These are phyloP conservation scores for Spodoptera picta DNA, from an alignment of 2,888 invertebrate genomes.

Conservation along the genomic window DNA sequence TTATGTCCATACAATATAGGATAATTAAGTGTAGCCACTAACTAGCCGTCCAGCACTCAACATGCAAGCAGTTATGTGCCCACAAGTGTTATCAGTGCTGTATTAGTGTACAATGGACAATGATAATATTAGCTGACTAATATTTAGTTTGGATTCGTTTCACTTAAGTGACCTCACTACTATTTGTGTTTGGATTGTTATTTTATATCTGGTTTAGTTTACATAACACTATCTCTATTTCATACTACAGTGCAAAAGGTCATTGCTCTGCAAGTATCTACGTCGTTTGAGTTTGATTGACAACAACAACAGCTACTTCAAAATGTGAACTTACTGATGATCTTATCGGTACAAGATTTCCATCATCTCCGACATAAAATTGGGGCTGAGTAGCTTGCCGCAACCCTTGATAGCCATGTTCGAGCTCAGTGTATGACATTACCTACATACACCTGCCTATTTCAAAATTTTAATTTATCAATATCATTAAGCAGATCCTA, in stretches of 20 bases:
- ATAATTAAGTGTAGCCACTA: slow-evolving; percentile 45
- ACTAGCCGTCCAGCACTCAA: slow-evolving; percentile 36
- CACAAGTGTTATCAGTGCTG: slow-evolving; percentile 40
- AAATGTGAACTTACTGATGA: slow-evolving; percentile 86
- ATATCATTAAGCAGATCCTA: slow-evolving; percentile 41
- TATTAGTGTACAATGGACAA: slow-evolving; percentile 34
- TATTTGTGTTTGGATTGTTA: slow-evolving; percentile 25
- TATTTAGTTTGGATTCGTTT: slow-evolving; percentile 40
- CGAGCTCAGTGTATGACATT: slow-evolving; percentile 97
- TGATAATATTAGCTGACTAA: slow-evolving; percentile 46
- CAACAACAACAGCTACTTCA: slow-evolving; percentile 27
- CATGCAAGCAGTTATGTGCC: slow-evolving; percentile 36
- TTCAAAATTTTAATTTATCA: slow-evolving; percentile 37
- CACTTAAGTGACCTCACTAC: slow-evolving; percentile 25
- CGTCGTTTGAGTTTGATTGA: slow-evolving; percentile 12
- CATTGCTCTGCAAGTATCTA: slow-evolving; percentile 29
- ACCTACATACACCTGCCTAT: slow-evolving; percentile 73
- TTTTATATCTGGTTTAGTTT: slow-evolving; percentile 38
- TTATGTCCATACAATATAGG: slow-evolving; percentile 53
- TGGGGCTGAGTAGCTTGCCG: slow-evolving; percentile 91
- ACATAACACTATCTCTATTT: slow-evolving; percentile 40
- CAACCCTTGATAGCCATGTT: slow-evolving; percentile 97
- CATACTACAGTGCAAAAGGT: slow-evolving; percentile 22
- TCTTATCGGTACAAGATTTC: slow-evolving; percentile 89
- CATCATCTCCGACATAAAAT: slow-evolving; percentile 92